A percentile compares a stretch with the other conserved stretches of the same genome.
Conservation (phyloP, 2,113 vertebrate genomes). For the Lucifuga dentata region DNA sequence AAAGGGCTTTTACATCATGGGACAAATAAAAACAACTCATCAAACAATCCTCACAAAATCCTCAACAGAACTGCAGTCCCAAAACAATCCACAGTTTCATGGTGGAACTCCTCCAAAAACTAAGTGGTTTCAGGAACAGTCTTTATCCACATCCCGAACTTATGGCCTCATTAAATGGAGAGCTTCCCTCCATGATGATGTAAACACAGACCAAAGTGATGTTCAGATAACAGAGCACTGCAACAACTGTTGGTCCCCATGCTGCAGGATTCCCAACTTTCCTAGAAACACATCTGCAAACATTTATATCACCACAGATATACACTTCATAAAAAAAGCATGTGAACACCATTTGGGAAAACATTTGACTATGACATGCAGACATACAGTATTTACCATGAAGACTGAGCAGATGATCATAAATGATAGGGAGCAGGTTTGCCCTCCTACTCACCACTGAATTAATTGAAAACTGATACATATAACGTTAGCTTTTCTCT, state of each 20-base stretch:
- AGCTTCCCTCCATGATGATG: conserved; percentile 46
- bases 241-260: conserved; percentile 14
- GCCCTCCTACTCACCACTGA: conserved; percentile 1
- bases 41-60: conserved; percentile 11
- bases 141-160: conserved; percentile 45
- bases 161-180: conserved; percentile 50
- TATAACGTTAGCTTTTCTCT: neutral
- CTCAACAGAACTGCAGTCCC: neutral
- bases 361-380: neutral
- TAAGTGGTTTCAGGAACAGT: conserved; percentile 70
- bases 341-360: conserved; percentile 3
- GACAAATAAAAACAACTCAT: conserved; percentile 2
- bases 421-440: neutral
- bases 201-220: conserved; percentile 61
- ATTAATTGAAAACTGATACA: neutral
- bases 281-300: neutral
- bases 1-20: too few species aligned
- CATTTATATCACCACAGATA: neutral
- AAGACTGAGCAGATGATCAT: neutral
- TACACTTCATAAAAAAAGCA: neutral
- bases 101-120: conserved; percentile 63
- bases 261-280: conserved; percentile 19
- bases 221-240: conserved; percentile 45
- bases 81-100: conserved; percentile 40
- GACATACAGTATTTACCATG: conserved; percentile 2